A percentile compares a stretch with the other conserved stretches of the same genome.
Conservation (phyloP, 2,113 vertebrate genomes). For the Lampris megalopsis region DNA sequence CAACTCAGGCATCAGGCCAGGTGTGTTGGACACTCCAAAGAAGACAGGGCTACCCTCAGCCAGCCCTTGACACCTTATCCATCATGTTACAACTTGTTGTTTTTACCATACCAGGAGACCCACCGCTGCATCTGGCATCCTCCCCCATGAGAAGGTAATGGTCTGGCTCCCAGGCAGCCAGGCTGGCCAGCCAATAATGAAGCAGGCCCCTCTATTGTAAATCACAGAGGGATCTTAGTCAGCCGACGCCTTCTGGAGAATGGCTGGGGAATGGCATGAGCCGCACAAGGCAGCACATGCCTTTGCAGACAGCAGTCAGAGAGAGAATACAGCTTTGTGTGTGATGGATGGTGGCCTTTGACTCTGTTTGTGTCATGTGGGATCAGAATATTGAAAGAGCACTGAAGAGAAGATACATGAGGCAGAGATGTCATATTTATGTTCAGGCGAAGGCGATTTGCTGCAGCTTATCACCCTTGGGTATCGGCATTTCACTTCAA, state of each 20-base stretch:
- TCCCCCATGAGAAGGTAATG: slow-evolving; percentile 65
- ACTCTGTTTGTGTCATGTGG: slow-evolving; percentile 46
- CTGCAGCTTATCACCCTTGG: slow-evolving; percentile 20
- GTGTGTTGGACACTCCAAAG: slow-evolving; percentile 23
- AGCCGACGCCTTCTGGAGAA: slow-evolving; percentile 56
- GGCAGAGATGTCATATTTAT: slow-evolving; percentile 46
- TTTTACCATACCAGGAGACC: slow-evolving; percentile 63
- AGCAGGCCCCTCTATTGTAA: slow-evolving; percentile 69
- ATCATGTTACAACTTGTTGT: slow-evolving; percentile 62
- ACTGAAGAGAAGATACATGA: slow-evolving; percentile 28
- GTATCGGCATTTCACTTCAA: slow-evolving; percentile 22
- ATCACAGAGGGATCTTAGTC: slow-evolving; percentile 70
- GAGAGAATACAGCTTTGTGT: slow-evolving; percentile 34
- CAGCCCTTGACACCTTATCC: slow-evolving; percentile 38
- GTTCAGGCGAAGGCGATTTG: slow-evolving; percentile 36
- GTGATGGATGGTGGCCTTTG: slow-evolving; percentile 63
- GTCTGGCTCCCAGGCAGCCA: slow-evolving; percentile 51
- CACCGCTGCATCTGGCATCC: slow-evolving; percentile 58
- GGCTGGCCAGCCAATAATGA: slow-evolving; percentile 69
- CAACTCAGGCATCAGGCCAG: neutral
- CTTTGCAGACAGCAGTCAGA: slow-evolving; percentile 29
- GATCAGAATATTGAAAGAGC: slow-evolving; percentile 66
- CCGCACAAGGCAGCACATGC: slow-evolving; percentile 37
- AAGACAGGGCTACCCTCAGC: slow-evolving; percentile 10
- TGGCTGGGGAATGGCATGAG: slow-evolving; percentile 59